Evolutionary conservation across 1,140 invertebrate species (phyloP).

Genomic region (Periplaneta americana): DNA sequence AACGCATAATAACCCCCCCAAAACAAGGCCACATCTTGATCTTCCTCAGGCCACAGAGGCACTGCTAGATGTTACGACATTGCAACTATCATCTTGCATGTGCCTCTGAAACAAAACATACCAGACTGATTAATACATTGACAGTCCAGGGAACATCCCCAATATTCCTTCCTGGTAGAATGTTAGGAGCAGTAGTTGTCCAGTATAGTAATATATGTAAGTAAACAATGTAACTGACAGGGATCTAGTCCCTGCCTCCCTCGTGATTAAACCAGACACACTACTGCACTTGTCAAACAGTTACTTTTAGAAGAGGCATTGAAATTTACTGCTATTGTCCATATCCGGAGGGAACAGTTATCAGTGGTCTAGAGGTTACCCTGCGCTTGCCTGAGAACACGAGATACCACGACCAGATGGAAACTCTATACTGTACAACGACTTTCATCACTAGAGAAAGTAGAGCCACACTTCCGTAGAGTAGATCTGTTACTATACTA

Average conservation of each 20-base stretch:
- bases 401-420: too few species aligned
- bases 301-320: neutral
- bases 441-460: too few species aligned
- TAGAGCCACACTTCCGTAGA: too few species aligned
- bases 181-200: neutral
- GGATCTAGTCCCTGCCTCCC: neutral
- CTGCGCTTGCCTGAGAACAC: too few species aligned
- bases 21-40: neutral
- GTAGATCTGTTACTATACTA: too few species aligned
- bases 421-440: too few species aligned
- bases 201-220: neutral
- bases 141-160: neutral
- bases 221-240: neutral
- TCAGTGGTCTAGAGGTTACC: too few species aligned
- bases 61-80: slow-evolving; percentile 12
- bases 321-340: too few species aligned
- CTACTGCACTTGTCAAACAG: neutral
- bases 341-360: too few species aligned
- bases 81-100: slow-evolving; percentile 53
- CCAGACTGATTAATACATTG: slow-evolving; percentile 52
- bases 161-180: neutral
- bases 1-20: neutral
- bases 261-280: neutral
- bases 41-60: neutral
- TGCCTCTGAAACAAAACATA: slow-evolving; percentile 68